These are phyloP conservation scores for Actinostola sp. DNA, from an alignment of 92 coral and sea anemone genomes.

Conservation along the genomic window DNA sequence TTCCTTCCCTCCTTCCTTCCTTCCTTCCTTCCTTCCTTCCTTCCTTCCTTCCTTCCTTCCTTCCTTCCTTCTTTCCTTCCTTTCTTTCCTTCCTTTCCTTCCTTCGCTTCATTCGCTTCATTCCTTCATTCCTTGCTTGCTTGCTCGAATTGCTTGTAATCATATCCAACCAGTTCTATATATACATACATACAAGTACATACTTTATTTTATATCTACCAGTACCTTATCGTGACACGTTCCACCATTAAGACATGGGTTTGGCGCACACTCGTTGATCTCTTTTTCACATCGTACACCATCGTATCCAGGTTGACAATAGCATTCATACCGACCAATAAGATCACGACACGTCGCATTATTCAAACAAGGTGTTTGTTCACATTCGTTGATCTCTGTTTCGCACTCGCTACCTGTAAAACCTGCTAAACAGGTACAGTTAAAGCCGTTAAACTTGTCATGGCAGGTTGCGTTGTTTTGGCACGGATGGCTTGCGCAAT, in stretches of 20 bases:
- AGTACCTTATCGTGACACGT: conserved; percentile 32
- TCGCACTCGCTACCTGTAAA: conserved; percentile 35
- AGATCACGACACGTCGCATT: conserved; percentile 45
- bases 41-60: no score
- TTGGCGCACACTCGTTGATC: conserved; percentile 21
- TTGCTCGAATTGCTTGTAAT: no score
- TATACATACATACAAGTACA: no score
- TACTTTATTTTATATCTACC: no score
- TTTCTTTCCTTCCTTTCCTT: no score
- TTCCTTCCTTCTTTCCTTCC: no score
- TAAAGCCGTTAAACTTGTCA: conserved; percentile 35
- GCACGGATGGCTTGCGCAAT: conserved; percentile 44
- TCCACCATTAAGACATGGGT: conserved; percentile 34
- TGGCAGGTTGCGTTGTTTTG: conserved; percentile 55
- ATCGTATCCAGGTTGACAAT: conserved; percentile 39
- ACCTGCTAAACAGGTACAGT: conserved; percentile 50
- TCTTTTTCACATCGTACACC: conserved; percentile 32
- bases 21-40: no score
- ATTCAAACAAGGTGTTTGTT: conserved; percentile 34
- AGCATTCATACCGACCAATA: conserved; percentile 37
- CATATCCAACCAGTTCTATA: no score
- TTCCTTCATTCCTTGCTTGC: no score
- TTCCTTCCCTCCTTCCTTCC: no score
- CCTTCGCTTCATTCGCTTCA: no score
- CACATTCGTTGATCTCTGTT: conserved; percentile 54